Conservation (phyloP, 2,113 vertebrate species). For the Ranitomeya imitator region DNA sequence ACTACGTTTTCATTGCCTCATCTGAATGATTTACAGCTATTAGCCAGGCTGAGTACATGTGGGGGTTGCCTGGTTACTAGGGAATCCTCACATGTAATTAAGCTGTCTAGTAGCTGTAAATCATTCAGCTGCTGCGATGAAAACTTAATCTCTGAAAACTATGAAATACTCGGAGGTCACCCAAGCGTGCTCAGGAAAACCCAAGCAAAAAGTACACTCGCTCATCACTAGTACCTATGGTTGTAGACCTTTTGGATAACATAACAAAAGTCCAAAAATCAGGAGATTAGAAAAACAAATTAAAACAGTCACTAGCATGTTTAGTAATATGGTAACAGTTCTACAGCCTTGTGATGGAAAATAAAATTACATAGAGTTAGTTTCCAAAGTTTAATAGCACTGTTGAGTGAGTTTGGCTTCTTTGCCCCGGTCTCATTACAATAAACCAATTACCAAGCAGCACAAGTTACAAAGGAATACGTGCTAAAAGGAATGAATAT, state of each 20-base stretch:
- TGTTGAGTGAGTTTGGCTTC: constrained; percentile 16
- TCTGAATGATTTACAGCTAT: too few species aligned
- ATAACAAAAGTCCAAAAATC: not conserved
- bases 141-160: not conserved
- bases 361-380: not conserved
- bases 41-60: too few species aligned
- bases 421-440: constrained; percentile 2
- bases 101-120: too few species aligned
- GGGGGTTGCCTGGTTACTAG: too few species aligned
- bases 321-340: not conserved
- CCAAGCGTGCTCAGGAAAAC: too few species aligned
- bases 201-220: too few species aligned
- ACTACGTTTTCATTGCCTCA: too few species aligned
- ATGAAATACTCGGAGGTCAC: not conserved
- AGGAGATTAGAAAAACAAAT: not conserved
- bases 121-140: too few species aligned
- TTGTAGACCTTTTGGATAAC: not conserved
- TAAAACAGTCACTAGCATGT: not conserved
- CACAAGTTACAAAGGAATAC: constrained; percentile 29
- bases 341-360: not conserved
- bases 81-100: too few species aligned
- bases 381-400: constrained; percentile 39
- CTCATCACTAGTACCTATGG: not conserved
- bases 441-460: constrained; percentile 29
- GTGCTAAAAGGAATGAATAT: constrained; percentile 26